phyloP scores from a whole-genome alignment of 2,113 vertebrate genomes.

The Cephalophus harveyi region DNA sequence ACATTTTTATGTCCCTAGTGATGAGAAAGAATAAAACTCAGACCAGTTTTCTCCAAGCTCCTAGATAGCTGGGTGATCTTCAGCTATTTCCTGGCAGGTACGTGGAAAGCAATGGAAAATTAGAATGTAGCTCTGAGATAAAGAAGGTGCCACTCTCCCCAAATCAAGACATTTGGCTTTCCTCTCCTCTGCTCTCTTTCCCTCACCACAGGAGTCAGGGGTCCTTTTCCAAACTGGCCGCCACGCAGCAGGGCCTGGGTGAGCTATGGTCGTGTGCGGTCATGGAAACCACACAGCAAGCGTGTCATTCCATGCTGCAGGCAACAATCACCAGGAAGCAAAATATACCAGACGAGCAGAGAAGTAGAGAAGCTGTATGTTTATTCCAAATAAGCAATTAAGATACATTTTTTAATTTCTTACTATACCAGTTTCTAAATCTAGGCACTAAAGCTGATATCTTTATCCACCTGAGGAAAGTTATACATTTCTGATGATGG shows the following conservation, averaged over 20 bases:
- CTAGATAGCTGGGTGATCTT: not conserved
- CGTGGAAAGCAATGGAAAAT: not conserved
- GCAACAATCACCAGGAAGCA: not conserved
- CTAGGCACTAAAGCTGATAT: not conserved
- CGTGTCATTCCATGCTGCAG: not conserved
- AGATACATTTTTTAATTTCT: not conserved
- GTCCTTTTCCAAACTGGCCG: not conserved
- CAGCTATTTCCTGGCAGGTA: not conserved
- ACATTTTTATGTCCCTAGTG: not conserved
- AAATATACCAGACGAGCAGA: not conserved
- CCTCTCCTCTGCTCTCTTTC: not conserved
- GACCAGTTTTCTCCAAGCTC: not conserved
- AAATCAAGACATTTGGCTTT: not conserved
- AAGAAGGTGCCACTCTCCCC: not conserved
- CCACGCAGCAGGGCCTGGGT: not conserved
- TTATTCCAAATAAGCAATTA: not conserved
- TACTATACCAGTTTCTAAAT: constrained; percentile 2
- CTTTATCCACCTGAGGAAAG: not conserved
- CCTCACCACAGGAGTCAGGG: not conserved
- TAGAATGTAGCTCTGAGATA: not conserved
- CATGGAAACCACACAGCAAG: not conserved
- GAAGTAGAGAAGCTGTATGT: not conserved
- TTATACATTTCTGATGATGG: not conserved
- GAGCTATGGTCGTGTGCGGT: not conserved
- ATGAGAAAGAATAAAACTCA: not conserved